Conservation (phyloP, 2,113 vertebrate genomes). For the Plecotus auritus region DNA sequence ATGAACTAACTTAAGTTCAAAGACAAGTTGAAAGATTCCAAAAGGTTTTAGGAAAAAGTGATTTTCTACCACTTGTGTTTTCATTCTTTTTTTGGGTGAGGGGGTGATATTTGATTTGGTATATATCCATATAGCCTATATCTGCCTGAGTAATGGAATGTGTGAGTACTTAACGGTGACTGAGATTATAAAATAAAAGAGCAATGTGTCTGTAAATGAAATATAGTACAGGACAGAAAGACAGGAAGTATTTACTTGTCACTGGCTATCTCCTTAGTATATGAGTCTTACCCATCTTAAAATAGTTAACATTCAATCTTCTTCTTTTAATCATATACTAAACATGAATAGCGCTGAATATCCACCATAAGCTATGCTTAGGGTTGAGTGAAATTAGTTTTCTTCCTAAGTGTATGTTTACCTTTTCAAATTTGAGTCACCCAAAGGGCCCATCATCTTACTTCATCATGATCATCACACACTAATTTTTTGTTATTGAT, state of each 20-base stretch:
- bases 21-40: not conserved
- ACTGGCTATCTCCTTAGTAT: not conserved
- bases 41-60: not conserved
- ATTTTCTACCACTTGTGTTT: not conserved
- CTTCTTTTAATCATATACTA: not conserved
- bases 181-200: not conserved
- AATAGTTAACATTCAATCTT: not conserved
- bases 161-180: not conserved
- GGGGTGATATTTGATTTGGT: not conserved
- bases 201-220: not conserved
- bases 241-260: not conserved
- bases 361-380: not conserved
- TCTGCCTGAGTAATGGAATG: not conserved
- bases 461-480: not conserved
- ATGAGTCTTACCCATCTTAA: not conserved
- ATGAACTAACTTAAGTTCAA: not conserved
- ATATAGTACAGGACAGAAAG: accelerated
- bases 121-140: not conserved
- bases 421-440: not conserved
- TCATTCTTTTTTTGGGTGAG: not conserved
- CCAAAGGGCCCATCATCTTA: not conserved
- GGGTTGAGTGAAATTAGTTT: not conserved
- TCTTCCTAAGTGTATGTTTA: not conserved
- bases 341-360: not conserved
- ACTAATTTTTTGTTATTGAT: not conserved